These are phyloP conservation scores for Phymatocera aterrima DNA, from an alignment of 2,888 invertebrate genomes.

Conservation along the genomic window DNA sequence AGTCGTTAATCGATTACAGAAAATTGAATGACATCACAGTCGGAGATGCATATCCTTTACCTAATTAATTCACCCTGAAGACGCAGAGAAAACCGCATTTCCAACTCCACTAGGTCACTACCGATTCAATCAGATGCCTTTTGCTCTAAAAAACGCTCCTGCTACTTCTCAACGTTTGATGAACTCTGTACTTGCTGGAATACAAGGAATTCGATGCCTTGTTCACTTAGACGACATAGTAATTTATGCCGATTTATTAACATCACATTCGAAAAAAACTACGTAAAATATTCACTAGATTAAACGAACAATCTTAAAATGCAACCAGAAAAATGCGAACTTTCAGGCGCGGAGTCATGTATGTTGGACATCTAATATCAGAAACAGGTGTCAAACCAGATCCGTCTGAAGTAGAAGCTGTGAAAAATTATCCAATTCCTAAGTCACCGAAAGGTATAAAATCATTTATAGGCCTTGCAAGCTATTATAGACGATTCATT, in stretches of 20 bases:
- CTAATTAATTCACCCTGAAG: conserved; percentile 47
- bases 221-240: no score
- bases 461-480: conserved; percentile 61
- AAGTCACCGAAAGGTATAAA: conserved; percentile 53
- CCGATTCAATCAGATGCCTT: conserved; percentile 51
- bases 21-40: conserved; percentile 39
- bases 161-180: no score
- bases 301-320: conserved; percentile 57
- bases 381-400: conserved; percentile 59
- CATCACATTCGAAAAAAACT: conserved; percentile 57
- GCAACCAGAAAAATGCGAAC: conserved; percentile 62
- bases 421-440: conserved; percentile 55
- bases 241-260: no score
- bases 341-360: conserved; percentile 58
- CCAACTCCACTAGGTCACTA: conserved; percentile 48
- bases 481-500: conserved; percentile 67
- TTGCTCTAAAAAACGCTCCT: conserved; percentile 52
- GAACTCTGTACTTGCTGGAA: no score
- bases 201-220: no score
- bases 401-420: conserved; percentile 52
- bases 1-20: background rate
- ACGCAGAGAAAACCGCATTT: conserved; percentile 53
- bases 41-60: conserved; percentile 49
- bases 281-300: conserved; percentile 55
- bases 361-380: conserved; percentile 58